Conservation (phyloP, 2,113 vertebrate species). For the Alectura lathami region DNA sequence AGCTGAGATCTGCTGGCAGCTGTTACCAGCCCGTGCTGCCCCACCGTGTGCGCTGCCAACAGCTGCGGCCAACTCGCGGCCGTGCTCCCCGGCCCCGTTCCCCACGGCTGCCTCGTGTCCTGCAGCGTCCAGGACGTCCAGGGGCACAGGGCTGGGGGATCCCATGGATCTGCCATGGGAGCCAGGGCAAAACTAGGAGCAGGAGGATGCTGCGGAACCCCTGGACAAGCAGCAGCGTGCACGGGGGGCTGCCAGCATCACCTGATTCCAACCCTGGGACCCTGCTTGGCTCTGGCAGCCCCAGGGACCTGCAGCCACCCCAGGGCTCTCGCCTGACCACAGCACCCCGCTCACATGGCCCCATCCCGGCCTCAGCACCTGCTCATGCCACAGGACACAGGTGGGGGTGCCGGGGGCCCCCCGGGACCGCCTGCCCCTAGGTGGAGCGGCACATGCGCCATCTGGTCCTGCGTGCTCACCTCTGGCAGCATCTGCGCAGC, state of each 20-base stretch:
- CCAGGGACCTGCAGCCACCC: not conserved
- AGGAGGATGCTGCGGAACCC: not conserved
- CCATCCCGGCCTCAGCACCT: not conserved
- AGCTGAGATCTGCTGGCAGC: constrained; percentile 3
- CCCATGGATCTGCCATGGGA: rapidly evolving
- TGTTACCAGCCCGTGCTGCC: not conserved
- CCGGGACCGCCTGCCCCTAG: not conserved
- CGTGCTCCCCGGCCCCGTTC: too few species aligned
- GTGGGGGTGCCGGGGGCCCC: not conserved
- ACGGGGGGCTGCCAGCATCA: rapidly evolving
- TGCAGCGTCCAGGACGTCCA: rapidly evolving
- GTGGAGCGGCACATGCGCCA: not conserved
- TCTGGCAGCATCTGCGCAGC: constrained; percentile 16
- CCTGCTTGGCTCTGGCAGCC: not conserved
- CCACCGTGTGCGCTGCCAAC: not conserved
- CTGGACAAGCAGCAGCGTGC: rapidly evolving
- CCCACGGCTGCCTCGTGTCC: not conserved
- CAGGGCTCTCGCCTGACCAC: rapidly evolving
- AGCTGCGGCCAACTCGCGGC: constrained; percentile 17
- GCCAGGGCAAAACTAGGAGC: not conserved
- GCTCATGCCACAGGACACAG: not conserved
- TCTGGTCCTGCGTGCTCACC: not conserved
- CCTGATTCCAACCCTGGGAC: not conserved
- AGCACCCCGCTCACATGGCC: rapidly evolving
- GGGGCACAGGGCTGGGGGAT: not conserved